These are phyloP conservation scores for Aethes cnicana DNA, from an alignment of 2,888 invertebrate genomes.

Conservation along the genomic window DNA sequence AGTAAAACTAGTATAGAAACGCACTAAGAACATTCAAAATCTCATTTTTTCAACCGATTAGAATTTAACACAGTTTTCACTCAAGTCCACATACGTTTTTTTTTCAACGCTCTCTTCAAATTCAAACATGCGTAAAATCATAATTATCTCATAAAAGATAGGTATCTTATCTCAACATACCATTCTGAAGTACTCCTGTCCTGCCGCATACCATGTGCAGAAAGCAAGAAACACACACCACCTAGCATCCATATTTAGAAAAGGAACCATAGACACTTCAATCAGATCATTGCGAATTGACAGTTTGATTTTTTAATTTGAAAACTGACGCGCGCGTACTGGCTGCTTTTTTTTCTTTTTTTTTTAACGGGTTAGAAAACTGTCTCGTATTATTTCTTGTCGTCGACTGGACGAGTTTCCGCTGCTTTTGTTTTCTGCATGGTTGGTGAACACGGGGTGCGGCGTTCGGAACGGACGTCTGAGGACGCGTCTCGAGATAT, in stretches of 20 bases:
- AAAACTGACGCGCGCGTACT: not conserved
- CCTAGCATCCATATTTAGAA: conserved; percentile 52
- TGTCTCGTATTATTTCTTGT: conserved; percentile 70
- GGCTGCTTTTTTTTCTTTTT: conserved; percentile 11
- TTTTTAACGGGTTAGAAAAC: conserved; percentile 49
- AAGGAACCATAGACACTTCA: conserved; percentile 12
- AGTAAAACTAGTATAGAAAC: too few species aligned
- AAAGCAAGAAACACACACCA: conserved; percentile 63
- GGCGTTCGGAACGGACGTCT: conserved; percentile 54
- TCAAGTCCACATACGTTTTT: too few species aligned
- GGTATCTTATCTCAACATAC: conserved; percentile 52
- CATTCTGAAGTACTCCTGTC: conserved; percentile 72
- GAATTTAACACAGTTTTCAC: too few species aligned
- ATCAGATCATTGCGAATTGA: too few species aligned
- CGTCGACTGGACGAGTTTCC: conserved; percentile 73
- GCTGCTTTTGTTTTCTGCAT: conserved; percentile 76
- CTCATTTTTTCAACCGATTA: too few species aligned
- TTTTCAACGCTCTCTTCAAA: too few species aligned
- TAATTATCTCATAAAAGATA: conserved; percentile 11
- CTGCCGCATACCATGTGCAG: conserved; percentile 63
- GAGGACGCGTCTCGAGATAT: conserved; percentile 42
- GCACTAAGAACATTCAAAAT: too few species aligned
- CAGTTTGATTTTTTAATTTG: conserved; percentile 21
- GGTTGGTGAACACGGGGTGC: conserved; percentile 70
- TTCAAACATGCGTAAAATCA: conserved; percentile 13